phyloP scores from a whole-genome alignment of 2,797 vertebrate genomes.

The Urosaurus nigricauda region DNA sequence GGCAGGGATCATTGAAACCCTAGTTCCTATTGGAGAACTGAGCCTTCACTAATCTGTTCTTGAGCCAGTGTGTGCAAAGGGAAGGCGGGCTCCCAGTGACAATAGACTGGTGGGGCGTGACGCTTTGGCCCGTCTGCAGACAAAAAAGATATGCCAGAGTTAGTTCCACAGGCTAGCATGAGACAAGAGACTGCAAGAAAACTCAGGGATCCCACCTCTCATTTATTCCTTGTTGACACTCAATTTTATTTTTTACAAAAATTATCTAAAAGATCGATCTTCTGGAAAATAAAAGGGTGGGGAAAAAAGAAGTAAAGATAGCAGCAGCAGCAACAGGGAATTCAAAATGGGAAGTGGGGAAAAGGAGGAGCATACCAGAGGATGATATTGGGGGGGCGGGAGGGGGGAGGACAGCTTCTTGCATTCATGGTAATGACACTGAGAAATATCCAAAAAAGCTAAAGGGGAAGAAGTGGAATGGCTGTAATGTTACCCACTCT shows the following conservation, averaged over 20 bases:
- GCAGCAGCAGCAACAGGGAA: neutral
- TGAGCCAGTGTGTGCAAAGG: slow-evolving; percentile 33
- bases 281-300: neutral
- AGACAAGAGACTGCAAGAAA: slow-evolving; percentile 39
- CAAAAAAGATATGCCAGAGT: neutral
- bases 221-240: neutral
- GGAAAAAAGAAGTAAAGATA: neutral
- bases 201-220: neutral
- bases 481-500: slow-evolving; percentile 15
- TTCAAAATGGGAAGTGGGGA: no score
- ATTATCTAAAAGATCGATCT: neutral
- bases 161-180: no score
- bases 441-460: neutral
- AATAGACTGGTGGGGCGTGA: slow-evolving; percentile 27
- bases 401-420: neutral
- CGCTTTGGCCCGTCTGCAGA: slow-evolving; percentile 22
- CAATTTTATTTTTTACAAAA: neutral
- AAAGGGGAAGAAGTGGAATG: neutral
- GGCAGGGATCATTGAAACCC: slow-evolving; percentile 13
- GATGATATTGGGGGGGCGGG: no score
- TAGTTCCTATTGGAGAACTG: slow-evolving; percentile 8
- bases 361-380: neutral
- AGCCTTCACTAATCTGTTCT: slow-evolving; percentile 19
- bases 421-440: neutral
- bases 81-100: slow-evolving; percentile 28